Conservation (phyloP, 2,113 vertebrate genomes). For the Oncorhynchus keta region DNA sequence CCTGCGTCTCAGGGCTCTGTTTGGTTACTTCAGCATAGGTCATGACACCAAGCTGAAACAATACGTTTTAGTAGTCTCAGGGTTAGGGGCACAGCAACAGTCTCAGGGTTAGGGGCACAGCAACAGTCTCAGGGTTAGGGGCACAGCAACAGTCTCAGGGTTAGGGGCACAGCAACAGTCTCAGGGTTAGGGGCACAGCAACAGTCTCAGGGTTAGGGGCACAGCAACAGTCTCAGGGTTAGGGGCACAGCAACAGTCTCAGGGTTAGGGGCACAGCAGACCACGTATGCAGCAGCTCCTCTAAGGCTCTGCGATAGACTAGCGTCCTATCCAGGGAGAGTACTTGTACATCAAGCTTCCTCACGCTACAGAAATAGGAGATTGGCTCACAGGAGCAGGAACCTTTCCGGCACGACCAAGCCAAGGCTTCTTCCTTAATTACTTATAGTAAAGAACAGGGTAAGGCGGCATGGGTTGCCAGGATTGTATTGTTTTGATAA, state of each 20-base stretch:
- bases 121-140: not conserved
- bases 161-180: conserved; percentile 3
- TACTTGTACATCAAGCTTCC: too few species aligned
- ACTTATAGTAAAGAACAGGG: conserved; percentile 4
- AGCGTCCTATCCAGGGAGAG: too few species aligned
- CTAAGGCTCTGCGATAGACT: too few species aligned
- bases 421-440: too few species aligned
- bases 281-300: too few species aligned
- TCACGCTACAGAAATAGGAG: too few species aligned
- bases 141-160: not conserved
- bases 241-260: not conserved
- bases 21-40: conserved; percentile 88
- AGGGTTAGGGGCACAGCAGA: conserved; percentile 2
- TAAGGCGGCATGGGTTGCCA: not conserved
- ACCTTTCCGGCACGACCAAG: too few species aligned
- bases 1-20: conserved; percentile 94
- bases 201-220: not conserved
- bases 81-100: conserved; percentile 4
- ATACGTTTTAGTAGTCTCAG: not conserved
- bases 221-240: not conserved
- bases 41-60: conserved; percentile 94
- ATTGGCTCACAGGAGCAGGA: too few species aligned
- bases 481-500: not conserved
- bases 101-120: too few species aligned
- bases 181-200: too few species aligned